A percentile compares a stretch with the other conserved stretches of the same genome.
These are phyloP conservation scores for Grantiella picta DNA, from an alignment of 2,113 vertebrate genomes.

Conservation along the genomic window DNA sequence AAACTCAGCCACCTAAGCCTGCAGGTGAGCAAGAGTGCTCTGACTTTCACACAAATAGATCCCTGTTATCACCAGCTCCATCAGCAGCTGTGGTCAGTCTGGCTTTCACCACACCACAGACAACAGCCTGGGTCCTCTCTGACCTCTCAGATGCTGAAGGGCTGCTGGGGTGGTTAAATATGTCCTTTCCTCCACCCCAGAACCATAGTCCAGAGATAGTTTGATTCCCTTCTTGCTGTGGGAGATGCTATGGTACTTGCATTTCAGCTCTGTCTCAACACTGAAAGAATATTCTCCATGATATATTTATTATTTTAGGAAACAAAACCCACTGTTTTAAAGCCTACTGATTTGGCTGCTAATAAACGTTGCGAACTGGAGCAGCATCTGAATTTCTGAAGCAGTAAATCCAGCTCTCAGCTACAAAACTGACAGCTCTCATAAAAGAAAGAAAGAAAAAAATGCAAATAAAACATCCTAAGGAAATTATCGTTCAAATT, in stretches of 20 bases:
- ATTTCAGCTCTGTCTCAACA: neutral
- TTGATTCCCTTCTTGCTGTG: neutral
- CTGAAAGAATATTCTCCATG: neutral
- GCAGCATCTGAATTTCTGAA: conserved; percentile 12
- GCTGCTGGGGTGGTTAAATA: neutral
- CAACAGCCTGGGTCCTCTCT: neutral
- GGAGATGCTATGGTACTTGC: neutral
- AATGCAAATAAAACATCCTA: conserved; percentile 53
- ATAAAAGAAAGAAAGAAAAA: conserved; percentile 38
- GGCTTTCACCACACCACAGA: neutral
- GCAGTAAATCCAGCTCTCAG: conserved; percentile 35
- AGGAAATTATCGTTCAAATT: conserved; percentile 65
- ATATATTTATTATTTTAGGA: conserved; percentile 5
- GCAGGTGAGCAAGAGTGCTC: neutral
- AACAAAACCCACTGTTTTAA: neutral
- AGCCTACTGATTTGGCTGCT: conserved; percentile 41
- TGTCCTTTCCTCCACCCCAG: fast-evolving
- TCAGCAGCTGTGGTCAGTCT: neutral
- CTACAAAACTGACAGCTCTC: conserved; percentile 40
- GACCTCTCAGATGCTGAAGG: neutral
- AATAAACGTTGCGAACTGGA: conserved; percentile 17
- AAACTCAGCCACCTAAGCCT: neutral
- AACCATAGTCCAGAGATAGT: neutral
- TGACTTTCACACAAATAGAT: fast-evolving
- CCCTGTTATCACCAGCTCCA: neutral